Evolutionary conservation across 2,888 invertebrate genomes (phyloP), one percentile per base, ranked within the genome.

Genomic region (Tinea trinotella): DNA sequence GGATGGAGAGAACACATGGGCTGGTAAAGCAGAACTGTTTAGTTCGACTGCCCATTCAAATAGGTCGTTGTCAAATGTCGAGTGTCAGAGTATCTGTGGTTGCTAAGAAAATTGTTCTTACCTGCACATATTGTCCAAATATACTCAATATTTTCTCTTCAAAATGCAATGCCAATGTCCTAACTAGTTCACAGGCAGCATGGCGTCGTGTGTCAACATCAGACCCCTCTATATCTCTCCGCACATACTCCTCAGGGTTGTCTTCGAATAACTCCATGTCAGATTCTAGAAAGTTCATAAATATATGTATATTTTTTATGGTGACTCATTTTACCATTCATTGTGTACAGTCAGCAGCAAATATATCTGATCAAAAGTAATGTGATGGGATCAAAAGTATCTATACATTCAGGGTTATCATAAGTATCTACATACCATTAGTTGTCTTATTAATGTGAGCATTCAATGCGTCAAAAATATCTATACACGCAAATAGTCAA

Each of bases 211-310:
- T 99, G 74, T 98, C 98, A 57, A 98, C 93, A 80, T 99, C 99
- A 6, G 98, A 97, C 4, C 99, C 99, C 84, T 99, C 99, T 59
- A 99, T 96, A 78, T 99, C 99, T 22, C 97, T 88, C 2, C 97
- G 88, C 58, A 97, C 96, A 70, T 97, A 98, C 79, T 99, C 99
- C 67, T 99, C 98, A 0, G 99, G 96, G 70, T 98, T 99, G 71
- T 99, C 98, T 74, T 98, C 97, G 78, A 99, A 99, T 46, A 98
- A 74, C 74, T 99, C 99, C 75, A 96, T 93, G 78, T 99, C 99
- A 0, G 96, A 93, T 54, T 91, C 92, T 93, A 65, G 5, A 46
- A 24, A n/a, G 13, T 4, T 6, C 36, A 15, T 13, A 18, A 5
- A 49, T 10, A 6, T 15, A 18, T 6, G 24, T 13, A 3, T 24